Evolutionary conservation across 1,140 invertebrate genomes (phyloP), one percentile per base, ranked within the genome.

Genomic region (Dendroctonus ponderosae): DNA sequence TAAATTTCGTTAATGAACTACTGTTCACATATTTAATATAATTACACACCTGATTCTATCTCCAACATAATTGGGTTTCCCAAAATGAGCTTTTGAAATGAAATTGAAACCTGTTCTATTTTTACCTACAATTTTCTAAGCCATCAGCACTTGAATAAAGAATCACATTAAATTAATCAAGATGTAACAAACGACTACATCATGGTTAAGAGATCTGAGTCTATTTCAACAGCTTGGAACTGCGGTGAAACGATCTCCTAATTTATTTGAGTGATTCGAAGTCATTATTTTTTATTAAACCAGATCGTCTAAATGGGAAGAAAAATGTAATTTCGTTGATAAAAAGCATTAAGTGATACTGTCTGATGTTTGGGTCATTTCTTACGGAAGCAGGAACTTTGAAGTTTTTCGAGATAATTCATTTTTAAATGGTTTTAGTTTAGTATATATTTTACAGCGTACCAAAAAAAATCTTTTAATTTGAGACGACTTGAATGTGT

Each of bases 221-320:
- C 42, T 48, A 37, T 62, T 62, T 62, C 60, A 53, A 9, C 50
- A 49, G 12, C 62, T 46, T n/a, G 48, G 51, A 48, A 15, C 12
- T 15, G 40, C 49, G 49, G n/a, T 48, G 44, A 64, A 64, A 64
- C 56, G 44, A 56, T 56, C 42, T 56, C 41, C 62, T 39, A 64
- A 64, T 64, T 63, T 64, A 64, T 64, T 64, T 64, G 62, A 64
- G 40, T 56, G 56, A 64, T 64, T 64, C 51, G 26, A 37, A 6
- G 6, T 52, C 15, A 64, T 64, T 64, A 64, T 64, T 54, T 56
- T 56, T n/a, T 53, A 46, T 26, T 56, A 56, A 64, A 44, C 48
- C 26, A 14, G 40, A 64, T 37, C 61, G 26, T 41, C 38, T 8
- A 11, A 39, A 64, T 46, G 46, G 51, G 39, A 48, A 43, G 26